These are phyloP conservation scores for Rhabdornis inornatus DNA, from an alignment of 2,113 vertebrate species.

Conservation along the genomic window DNA sequence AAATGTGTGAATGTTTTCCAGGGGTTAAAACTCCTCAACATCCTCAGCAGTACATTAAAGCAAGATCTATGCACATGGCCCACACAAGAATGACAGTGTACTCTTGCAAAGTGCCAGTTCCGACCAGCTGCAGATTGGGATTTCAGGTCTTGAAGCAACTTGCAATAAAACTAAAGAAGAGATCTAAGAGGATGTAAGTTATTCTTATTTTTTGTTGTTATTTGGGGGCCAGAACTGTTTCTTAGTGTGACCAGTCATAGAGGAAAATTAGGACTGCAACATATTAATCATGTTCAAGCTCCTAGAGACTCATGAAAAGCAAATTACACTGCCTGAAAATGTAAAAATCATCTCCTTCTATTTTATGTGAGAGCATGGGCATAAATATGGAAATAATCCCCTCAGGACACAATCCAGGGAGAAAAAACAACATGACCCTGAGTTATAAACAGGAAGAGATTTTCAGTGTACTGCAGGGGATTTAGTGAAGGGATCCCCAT, in stretches of 20 bases:
- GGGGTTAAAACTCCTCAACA: neutral
- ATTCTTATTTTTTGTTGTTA: neutral
- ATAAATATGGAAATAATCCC: constrained; percentile 46
- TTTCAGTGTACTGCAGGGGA: constrained; percentile 3
- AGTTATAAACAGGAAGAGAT: constrained; percentile 28
- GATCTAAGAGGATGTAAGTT: neutral
- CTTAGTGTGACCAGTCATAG: neutral
- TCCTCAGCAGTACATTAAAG: neutral
- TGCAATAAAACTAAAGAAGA: neutral
- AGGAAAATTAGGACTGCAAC: neutral
- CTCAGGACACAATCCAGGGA: neutral
- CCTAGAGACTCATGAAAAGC: neutral
- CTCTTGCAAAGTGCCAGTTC: neutral
- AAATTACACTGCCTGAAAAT: constrained; percentile 6
- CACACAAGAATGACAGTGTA: neutral
- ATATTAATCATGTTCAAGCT: constrained; percentile 1
- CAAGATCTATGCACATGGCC: neutral
- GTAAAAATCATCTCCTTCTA: neutral
- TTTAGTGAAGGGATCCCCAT: constrained; percentile 23
- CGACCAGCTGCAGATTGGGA: neutral
- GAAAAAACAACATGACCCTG: neutral
- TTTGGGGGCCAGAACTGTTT: neutral
- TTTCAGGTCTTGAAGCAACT: neutral
- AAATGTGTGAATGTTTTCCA: neutral
- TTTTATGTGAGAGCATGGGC: neutral